Evolutionary conservation across 2,888 invertebrate species (phyloP), one percentile per base, ranked within the genome.

Genomic region (Athalia cordata): DNA sequence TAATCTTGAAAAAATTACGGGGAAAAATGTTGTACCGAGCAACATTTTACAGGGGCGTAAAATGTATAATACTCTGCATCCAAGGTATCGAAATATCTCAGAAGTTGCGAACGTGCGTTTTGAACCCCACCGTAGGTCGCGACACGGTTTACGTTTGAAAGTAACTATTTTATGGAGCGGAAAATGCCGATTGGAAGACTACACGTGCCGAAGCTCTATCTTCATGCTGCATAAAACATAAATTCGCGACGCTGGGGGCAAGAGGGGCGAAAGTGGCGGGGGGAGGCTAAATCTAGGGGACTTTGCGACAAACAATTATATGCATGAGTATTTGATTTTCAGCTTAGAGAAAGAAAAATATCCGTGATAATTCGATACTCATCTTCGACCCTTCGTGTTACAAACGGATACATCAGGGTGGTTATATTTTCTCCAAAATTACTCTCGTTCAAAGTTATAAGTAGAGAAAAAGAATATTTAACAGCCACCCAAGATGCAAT

Each of bases 131-230:
- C 29, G 52, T 67, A 29, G 67, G 29, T 67, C 6, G 29, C 9
- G 29, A 50, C 52, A 52, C 43, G 67, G 15, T 52, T 67, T 52
- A 67, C 67, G 67, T 67, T 67, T 67, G 9, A 15, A 11, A 67
- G 5, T 67, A 47, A 11, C 47, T 65, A 47, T 65, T 67, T 67
- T 52, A 67, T 67, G 50, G 29, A 8, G 67, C 67, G 67, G 67
- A 67, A 67, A 67, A 67, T 29, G 52, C 29, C 67, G 67, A 67
- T 67, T 50, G 52, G 52, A 67, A 52, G 29, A 50, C 29, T 29
- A 29, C 67, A 67, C 67, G 67, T 52, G 67, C 52, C 50, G 67
- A 67, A 67, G 8, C 67, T 15, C 11, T 50, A 52, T 67, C 67
- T 67, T 15, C 50, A n/a, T 65, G 47, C 9, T 52, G 29, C 6